Evolutionary conservation across 1,140 invertebrate species (phyloP).

Genomic region (Monochamus saltuarius): DNA sequence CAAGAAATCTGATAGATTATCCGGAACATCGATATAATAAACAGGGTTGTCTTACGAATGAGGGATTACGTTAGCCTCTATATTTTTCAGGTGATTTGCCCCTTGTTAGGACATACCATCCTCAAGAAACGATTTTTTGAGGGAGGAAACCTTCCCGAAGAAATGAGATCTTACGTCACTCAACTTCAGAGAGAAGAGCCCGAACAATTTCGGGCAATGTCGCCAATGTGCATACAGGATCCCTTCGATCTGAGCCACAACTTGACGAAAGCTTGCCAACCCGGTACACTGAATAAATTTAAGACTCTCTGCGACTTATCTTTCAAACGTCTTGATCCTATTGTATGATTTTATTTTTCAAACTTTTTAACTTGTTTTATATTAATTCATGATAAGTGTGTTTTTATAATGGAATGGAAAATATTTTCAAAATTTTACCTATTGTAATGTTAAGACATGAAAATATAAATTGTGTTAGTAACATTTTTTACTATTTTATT

Average conservation of each 20-base stretch:
- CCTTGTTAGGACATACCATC: constrained; percentile 45
- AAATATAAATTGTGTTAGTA: no score
- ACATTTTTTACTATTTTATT: no score
- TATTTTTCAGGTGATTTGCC: constrained; percentile 48
- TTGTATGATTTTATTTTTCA: no score
- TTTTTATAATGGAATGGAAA: no score
- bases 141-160: constrained; percentile 37
- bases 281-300: constrained; percentile 36
- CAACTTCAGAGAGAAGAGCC: constrained; percentile 34
- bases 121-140: constrained; percentile 41
- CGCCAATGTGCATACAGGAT: constrained; percentile 52
- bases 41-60: no score
- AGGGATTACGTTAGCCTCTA: no score
- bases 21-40: no score
- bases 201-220: constrained; percentile 41
- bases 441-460: no score
- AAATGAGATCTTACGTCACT: constrained; percentile 44
- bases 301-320: constrained; percentile 36
- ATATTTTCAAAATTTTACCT: no score
- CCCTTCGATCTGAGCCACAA: constrained; percentile 55
- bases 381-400: no score
- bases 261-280: constrained; percentile 47
- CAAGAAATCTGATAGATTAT: no score
- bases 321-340: neutral
- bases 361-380: no score